A percentile compares a stretch with the other conserved stretches of the same genome.
Conservation (phyloP, 2,113 vertebrate genomes). For the Bubalus kerabau region DNA sequence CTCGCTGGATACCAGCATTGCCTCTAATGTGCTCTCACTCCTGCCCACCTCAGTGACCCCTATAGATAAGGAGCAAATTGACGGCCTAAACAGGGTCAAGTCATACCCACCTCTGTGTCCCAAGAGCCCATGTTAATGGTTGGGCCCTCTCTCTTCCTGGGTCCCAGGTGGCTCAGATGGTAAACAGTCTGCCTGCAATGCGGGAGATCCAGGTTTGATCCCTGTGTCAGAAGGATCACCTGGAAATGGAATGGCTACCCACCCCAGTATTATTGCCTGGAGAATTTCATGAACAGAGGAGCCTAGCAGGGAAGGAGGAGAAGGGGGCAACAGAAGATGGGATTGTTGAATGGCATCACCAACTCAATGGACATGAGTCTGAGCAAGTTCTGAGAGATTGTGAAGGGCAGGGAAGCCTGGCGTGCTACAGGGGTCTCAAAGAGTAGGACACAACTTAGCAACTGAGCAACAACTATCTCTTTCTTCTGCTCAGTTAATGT, state of each 20-base stretch:
- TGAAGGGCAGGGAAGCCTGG: background rate
- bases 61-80: background rate
- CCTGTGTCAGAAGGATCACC: background rate
- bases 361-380: background rate
- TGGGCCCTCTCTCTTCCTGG: background rate
- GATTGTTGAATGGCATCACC: background rate
- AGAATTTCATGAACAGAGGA: background rate
- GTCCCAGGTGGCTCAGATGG: background rate
- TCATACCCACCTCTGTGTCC: background rate
- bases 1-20: background rate
- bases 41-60: background rate
- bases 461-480: background rate
- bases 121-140: background rate
- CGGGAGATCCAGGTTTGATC: background rate
- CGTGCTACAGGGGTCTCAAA: background rate
- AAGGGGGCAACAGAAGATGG: background rate
- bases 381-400: background rate
- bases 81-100: rapidly evolving
- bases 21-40: background rate
- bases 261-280: background rate
- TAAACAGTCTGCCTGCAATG: background rate
- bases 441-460: background rate
- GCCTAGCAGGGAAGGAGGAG: background rate
- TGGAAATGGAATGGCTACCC: background rate
- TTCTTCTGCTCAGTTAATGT: background rate